phyloP scores from a whole-genome alignment of 1,140 invertebrate species.

The Zophobas atratus region DNA sequence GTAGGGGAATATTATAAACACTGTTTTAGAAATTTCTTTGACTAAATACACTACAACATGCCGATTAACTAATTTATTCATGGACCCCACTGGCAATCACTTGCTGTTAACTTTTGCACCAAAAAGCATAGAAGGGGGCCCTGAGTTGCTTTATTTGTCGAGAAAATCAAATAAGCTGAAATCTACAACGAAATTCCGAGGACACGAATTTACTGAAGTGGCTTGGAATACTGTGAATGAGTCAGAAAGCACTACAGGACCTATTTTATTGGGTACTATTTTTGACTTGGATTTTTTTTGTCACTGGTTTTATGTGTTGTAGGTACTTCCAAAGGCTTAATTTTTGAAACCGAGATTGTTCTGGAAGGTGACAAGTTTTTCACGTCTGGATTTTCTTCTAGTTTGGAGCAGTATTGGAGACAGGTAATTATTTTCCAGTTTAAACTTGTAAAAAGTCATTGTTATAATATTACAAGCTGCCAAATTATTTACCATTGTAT shows the following conservation, averaged over 20 bases:
- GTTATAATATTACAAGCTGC: constrained; percentile 73
- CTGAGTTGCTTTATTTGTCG: constrained; percentile 87
- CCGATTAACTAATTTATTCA: constrained; percentile 81
- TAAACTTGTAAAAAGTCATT: constrained; percentile 43
- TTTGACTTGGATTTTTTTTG: constrained; percentile 1
- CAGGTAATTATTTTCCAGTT: constrained; percentile 75
- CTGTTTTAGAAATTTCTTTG: constrained; percentile 73
- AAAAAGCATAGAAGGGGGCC: constrained; percentile 74
- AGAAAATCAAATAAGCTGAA: constrained; percentile 70
- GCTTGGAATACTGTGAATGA: constrained; percentile 89
- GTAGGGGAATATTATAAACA: background rate
- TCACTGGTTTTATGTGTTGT: constrained; percentile 15
- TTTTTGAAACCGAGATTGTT: constrained; percentile 91
- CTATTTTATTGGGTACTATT: constrained; percentile 86
- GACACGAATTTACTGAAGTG: constrained; percentile 91
- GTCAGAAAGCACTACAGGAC: constrained; percentile 80
- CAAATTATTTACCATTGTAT: constrained; percentile 81
- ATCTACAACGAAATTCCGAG: constrained; percentile 74
- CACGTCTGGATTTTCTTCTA: constrained; percentile 71
- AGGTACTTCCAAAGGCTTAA: constrained; percentile 92
- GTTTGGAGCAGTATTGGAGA: constrained; percentile 88
- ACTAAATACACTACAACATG: constrained; percentile 75
- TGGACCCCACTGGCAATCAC: constrained; percentile 91
- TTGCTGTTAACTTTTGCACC: constrained; percentile 83
- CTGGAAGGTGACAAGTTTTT: constrained; percentile 87